phyloP scores from a whole-genome alignment of 2,113 vertebrate species.

The Craseonycteris thonglongyai region DNA sequence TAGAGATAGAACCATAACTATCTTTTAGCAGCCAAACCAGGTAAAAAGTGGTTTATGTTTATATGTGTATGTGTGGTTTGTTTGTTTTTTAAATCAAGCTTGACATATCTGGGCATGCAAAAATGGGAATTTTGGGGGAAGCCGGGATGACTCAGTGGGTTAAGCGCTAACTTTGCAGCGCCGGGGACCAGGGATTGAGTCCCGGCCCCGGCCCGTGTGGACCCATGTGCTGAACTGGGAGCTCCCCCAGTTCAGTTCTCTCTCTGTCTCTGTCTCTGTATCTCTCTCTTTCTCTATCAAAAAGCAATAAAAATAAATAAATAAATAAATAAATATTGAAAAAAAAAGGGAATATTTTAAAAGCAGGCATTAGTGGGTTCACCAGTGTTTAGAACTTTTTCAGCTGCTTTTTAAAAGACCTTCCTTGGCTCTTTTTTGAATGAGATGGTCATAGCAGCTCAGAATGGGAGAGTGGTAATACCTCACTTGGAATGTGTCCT shows the following conservation, averaged over 20 bases:
- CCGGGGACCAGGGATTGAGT: no score
- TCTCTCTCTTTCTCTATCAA: no score
- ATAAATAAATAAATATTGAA: no score
- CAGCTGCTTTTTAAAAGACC: background rate
- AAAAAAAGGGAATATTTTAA: no score
- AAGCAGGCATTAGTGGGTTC: background rate
- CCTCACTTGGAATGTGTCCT: constrained; percentile 38
- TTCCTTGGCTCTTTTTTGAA: constrained; percentile 14
- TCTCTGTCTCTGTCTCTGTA: no score
- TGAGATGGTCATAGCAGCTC: background rate
- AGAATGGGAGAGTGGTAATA: background rate
- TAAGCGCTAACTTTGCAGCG: no score
- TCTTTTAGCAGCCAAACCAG: background rate
- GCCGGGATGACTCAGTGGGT: no score
- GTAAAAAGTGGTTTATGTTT: background rate
- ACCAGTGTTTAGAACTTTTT: background rate
- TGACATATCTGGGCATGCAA: background rate
- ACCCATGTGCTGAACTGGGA: no score
- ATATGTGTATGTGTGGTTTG: background rate
- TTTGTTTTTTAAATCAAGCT: background rate
- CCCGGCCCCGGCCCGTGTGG: no score
- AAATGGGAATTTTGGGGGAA: background rate
- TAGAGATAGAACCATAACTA: background rate
- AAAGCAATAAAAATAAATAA: no score
- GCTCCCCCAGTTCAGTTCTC: no score